Conservation (phyloP, 1,140 invertebrate genomes). For the Vanessa atalanta region DNA sequence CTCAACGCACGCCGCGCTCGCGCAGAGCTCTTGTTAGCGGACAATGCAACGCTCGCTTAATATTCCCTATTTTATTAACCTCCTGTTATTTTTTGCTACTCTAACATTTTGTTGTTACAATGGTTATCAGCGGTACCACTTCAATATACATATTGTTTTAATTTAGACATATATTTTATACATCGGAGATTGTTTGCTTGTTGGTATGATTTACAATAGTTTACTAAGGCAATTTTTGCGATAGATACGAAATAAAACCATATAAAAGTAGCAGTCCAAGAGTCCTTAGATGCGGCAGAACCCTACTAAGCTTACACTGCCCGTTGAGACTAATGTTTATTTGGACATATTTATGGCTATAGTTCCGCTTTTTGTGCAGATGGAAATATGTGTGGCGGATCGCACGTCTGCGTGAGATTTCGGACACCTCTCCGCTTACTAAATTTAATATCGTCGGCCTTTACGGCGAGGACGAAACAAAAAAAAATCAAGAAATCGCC, state of each 20-base stretch:
- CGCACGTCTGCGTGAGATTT: constrained; percentile 80
- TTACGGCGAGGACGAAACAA: constrained; percentile 71
- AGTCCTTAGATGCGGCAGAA: constrained; percentile 38
- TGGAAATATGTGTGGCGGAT: constrained; percentile 80
- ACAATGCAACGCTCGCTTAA: constrained; percentile 56
- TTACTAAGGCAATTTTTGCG: neutral
- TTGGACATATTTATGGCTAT: constrained; percentile 81
- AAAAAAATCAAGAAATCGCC: constrained; percentile 75
- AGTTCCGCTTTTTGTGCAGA: constrained; percentile 79
- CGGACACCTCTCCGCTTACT: constrained; percentile 80
- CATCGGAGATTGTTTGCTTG: neutral
- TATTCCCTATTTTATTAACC: constrained; percentile 35
- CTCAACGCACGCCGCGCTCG: constrained; percentile 48
- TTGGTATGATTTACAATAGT: neutral
- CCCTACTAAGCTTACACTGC: constrained; percentile 56
- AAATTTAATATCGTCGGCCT: constrained; percentile 80
- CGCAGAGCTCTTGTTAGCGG: constrained; percentile 56
- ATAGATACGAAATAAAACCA: constrained; percentile 6
- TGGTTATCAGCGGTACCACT: neutral
- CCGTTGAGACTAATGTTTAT: constrained; percentile 77
- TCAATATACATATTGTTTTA: neutral
- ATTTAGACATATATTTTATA: neutral
- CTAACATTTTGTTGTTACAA: neutral
- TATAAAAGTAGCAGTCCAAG: constrained; percentile 1
- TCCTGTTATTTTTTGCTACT: constrained; percentile 8